Conservation (phyloP, 1,140 invertebrate species). For the Heterodera schachtii region DNA sequence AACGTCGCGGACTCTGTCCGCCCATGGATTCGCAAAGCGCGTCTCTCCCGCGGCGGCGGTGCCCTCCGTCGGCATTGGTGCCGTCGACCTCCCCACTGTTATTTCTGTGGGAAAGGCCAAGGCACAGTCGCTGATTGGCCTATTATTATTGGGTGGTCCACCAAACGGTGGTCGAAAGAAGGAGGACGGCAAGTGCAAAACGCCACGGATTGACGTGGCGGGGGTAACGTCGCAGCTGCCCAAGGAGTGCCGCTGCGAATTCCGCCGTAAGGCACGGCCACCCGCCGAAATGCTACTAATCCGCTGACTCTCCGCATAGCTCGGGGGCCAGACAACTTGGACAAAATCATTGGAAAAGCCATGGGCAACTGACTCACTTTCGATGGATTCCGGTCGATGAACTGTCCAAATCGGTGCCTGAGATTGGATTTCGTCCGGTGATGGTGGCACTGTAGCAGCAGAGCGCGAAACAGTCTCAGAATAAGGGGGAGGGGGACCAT, state of each 20-base stretch:
- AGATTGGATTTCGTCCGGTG: background rate
- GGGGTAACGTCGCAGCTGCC: background rate
- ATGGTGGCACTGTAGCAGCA: background rate
- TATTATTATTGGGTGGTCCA: background rate
- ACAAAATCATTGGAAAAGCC: background rate
- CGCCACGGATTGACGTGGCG: background rate
- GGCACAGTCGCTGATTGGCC: background rate
- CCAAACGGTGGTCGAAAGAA: background rate
- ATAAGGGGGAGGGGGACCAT: background rate
- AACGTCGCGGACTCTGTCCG: constrained; percentile 16
- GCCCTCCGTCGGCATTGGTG: background rate
- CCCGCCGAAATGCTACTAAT: background rate
- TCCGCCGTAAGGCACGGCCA: background rate
- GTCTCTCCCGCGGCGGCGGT: background rate
- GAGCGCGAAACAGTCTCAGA: background rate
- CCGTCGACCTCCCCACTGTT: background rate
- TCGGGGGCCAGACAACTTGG: background rate
- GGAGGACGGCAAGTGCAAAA: background rate
- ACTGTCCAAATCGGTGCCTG: background rate
- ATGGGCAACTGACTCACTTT: background rate
- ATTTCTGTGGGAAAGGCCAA: background rate
- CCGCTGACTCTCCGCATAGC: constrained; percentile 17
- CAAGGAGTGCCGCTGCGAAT: background rate
- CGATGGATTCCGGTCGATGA: background rate
- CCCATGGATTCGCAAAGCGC: background rate